These are phyloP conservation scores for Congeria kusceri DNA, from an alignment of 2,888 invertebrate genomes.

Conservation along the genomic window DNA sequence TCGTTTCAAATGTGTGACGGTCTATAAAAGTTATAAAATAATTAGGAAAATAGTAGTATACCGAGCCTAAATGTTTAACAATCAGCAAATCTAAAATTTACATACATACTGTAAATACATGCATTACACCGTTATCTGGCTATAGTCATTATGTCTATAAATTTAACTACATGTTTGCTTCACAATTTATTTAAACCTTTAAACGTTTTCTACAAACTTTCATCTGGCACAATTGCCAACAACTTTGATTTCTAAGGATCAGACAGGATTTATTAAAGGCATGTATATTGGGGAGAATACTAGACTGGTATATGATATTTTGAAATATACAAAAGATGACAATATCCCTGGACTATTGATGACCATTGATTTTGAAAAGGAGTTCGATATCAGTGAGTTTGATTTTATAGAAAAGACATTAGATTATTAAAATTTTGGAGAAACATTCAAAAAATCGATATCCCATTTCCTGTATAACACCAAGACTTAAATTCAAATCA, in stretches of 20 bases:
- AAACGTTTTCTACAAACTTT: constrained; percentile 48
- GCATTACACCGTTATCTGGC: too few relatives aligned
- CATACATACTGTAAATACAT: too few relatives aligned
- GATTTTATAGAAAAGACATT: constrained; percentile 33
- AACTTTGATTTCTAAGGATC: constrained; percentile 41
- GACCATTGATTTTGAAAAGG: constrained; percentile 51
- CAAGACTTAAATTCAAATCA: not conserved
- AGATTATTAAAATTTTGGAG: constrained; percentile 39
- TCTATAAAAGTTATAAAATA: too few relatives aligned
- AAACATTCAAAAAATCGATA: constrained; percentile 27
- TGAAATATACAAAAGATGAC: constrained; percentile 42
- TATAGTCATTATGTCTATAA: too few relatives aligned
- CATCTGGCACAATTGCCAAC: constrained; percentile 47
- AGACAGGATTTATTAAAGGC: constrained; percentile 55
- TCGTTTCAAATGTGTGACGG: too few relatives aligned
- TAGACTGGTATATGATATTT: constrained; percentile 58
- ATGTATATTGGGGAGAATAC: constrained; percentile 59
- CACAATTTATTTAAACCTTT: too few relatives aligned
- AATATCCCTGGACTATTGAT: constrained; percentile 47
- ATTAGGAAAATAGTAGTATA: too few relatives aligned
- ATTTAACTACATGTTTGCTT: too few relatives aligned
- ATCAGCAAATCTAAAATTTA: too few relatives aligned
- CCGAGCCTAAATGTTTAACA: too few relatives aligned
- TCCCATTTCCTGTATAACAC: constrained; percentile 20
- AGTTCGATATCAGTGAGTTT: constrained; percentile 49